Conservation (phyloP, 2,113 vertebrate species). For the Crypturellus undulatus region DNA sequence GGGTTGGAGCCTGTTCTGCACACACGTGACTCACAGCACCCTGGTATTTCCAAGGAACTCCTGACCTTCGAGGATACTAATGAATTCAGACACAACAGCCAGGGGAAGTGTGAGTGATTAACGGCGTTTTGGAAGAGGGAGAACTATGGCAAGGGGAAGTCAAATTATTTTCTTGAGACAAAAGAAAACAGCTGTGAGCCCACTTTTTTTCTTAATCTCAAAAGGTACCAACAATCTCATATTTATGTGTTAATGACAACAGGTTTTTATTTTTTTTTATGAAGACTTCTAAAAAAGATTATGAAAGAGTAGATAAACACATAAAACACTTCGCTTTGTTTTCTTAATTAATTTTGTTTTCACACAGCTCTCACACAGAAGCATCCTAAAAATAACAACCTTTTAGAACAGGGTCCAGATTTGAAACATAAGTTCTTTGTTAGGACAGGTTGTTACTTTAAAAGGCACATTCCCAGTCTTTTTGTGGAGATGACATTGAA, state of each 20-base stretch:
- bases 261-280: not conserved
- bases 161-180: not conserved
- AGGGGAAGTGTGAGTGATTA: not conserved
- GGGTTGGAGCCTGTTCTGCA: not conserved
- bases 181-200: not conserved
- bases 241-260: not conserved
- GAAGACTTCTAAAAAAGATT: not conserved
- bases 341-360: not conserved
- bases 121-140: not conserved
- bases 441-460: not conserved
- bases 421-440: not conserved
- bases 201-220: not conserved
- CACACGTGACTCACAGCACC: not conserved
- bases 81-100: not conserved
- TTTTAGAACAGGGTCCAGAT: not conserved
- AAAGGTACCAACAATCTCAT: not conserved
- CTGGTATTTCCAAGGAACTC: not conserved
- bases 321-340: not conserved
- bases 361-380: not conserved
- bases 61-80: not conserved
- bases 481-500: not conserved
- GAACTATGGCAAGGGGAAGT: not conserved
- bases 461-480: not conserved
- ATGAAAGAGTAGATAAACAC: not conserved
- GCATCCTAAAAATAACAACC: not conserved